phyloP scores from a whole-genome alignment of 2,797 vertebrate genomes.

The Alauda arvensis region DNA sequence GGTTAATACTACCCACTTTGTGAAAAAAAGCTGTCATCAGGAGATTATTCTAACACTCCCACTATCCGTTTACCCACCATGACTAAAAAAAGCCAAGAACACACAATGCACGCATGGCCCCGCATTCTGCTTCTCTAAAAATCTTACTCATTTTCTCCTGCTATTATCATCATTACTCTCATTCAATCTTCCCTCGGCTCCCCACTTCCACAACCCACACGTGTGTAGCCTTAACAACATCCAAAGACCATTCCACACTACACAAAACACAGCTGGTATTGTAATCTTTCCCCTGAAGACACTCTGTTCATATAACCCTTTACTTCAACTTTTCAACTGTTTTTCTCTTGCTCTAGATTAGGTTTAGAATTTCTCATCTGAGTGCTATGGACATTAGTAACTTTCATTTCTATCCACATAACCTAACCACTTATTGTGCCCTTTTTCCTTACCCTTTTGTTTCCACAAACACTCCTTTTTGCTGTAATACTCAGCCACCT shows the following conservation, averaged over 20 bases:
- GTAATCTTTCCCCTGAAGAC: not conserved
- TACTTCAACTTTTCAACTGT: not conserved
- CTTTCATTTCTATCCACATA: not conserved
- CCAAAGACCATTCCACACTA: not conserved
- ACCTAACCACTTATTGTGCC: not conserved
- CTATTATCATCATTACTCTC: not conserved
- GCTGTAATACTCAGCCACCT: not conserved
- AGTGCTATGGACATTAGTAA: not conserved
- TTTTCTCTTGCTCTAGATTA: not conserved
- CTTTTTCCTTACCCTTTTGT: not conserved
- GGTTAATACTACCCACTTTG: not conserved
- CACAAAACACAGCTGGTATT: not conserved
- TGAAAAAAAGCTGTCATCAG: not conserved
- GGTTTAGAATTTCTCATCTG: not conserved
- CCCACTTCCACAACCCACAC: not conserved
- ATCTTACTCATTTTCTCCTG: not conserved
- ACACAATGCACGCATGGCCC: not conserved
- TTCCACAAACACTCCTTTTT: not conserved
- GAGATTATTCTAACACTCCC: not conserved
- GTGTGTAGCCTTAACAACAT: not conserved
- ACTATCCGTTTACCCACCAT: not conserved
- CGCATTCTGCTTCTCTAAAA: not conserved
- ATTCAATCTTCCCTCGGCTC: not conserved
- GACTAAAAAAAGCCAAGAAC: not conserved
- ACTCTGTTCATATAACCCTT: not conserved